Percentiles rank a stretch among this genome's conserved stretches.
Evolutionary conservation across 2,888 invertebrate species (phyloP).

Genomic region (Cheiracanthium punctorium): DNA sequence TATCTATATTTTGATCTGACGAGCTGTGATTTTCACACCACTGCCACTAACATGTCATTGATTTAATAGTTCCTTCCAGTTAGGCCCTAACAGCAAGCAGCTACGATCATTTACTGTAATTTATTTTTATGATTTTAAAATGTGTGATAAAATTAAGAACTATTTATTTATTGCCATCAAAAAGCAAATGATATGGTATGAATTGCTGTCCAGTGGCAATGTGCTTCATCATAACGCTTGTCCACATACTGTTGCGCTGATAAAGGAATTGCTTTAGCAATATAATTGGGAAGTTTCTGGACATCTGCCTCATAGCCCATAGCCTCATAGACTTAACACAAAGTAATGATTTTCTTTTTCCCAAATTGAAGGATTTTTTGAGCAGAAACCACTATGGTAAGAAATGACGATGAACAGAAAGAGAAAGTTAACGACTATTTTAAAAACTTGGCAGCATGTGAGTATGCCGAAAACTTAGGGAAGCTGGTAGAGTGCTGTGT

Average conservation of each 20-base stretch:
- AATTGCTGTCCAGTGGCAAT: no score
- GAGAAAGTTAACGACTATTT: neutral
- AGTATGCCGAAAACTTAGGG: neutral
- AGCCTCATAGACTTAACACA: neutral
- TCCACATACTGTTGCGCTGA: neutral
- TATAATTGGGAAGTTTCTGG: neutral
- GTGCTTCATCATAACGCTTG: no score
- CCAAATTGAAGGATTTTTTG: neutral
- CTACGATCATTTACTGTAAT: no score
- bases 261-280: neutral
- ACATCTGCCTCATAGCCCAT: neutral
- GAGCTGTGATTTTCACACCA: no score
- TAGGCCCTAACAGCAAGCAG: no score
- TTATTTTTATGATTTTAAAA: no score
- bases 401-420: neutral
- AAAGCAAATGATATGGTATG: no score
- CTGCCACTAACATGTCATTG: no score
- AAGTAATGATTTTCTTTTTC: neutral
- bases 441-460: neutral
- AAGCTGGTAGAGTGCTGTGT: neutral
- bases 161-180: no score
- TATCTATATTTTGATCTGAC: no score
- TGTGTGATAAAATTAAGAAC: no score
- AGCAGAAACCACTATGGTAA: neutral
- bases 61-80: no score